Conservation (phyloP, 2,888 invertebrate genomes). For the Leptinotarsa juncta region DNA sequence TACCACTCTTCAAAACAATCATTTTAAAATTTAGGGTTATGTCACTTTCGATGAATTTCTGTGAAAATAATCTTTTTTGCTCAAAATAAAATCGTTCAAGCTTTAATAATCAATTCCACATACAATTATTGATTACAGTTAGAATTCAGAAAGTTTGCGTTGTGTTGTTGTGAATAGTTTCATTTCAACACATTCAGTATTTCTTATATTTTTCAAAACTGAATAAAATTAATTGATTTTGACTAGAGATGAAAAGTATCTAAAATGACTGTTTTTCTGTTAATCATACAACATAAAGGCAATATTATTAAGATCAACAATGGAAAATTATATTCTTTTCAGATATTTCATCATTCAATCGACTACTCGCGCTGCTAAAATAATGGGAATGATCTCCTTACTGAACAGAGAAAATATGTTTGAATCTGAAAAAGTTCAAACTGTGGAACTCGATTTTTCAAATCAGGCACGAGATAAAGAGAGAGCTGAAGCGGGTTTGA, state of each 20-base stretch:
- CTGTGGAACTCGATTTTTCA: no score
- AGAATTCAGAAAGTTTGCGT: neutral
- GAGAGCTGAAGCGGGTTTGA: no score
- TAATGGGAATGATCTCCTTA: neutral
- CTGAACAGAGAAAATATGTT: conserved; percentile 9
- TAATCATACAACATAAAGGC: neutral
- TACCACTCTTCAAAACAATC: conserved; percentile 1
- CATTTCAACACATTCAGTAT: neutral
- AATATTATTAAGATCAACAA: conserved; percentile 6
- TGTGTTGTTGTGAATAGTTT: neutral
- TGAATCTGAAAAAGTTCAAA: conserved; percentile 8
- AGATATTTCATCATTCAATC: neutral
- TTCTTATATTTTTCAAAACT: neutral
- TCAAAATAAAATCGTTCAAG: neutral
- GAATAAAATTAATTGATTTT: conserved; percentile 6
- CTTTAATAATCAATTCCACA: neutral
- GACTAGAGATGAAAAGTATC: neutral
- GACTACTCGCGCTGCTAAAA: conserved; percentile 2
- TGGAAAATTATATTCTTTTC: neutral
- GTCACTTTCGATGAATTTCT: neutral
- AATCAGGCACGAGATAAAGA: no score
- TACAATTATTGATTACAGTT: neutral
- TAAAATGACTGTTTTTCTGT: conserved; percentile 1
- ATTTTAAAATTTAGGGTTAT: conserved; percentile 6
- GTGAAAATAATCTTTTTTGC: neutral